Conservation (phyloP, 2,888 invertebrate species). For the Metallyticus violacea region DNA sequence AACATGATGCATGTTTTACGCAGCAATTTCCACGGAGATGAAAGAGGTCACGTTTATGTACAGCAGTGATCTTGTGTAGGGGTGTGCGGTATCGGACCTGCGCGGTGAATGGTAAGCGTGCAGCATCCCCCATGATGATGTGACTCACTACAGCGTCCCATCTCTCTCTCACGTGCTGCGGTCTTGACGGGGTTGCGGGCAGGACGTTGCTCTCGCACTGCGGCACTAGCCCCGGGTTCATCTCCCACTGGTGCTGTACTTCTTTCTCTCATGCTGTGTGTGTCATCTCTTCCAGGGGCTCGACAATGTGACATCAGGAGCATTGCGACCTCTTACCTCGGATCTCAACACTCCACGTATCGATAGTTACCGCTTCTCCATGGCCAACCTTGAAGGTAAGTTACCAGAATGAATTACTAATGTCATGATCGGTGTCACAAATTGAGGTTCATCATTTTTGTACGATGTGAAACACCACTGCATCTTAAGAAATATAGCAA, state of each 20-base stretch:
- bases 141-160: not conserved
- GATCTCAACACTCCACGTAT: slow-evolving; percentile 79
- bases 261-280: slow-evolving; percentile 33
- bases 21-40: no score
- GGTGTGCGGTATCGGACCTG: not conserved
- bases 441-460: no score
- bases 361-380: slow-evolving; percentile 89
- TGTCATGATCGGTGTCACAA: no score
- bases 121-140: not conserved
- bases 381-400: slow-evolving; percentile 86
- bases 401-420: slow-evolving; percentile 1
- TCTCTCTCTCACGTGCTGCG: not conserved
- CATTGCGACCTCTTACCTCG: slow-evolving; percentile 60
- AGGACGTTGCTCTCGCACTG: not conserved
- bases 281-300: slow-evolving; percentile 59
- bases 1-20: no score
- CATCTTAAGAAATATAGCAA: no score
- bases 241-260: no score
- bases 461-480: no score
- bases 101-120: not conserved
- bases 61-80: not conserved
- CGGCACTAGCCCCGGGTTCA: not conserved
- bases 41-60: no score
- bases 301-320: slow-evolving; percentile 57
- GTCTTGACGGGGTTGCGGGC: not conserved